phyloP scores from a whole-genome alignment of 1,140 invertebrate genomes.

The Ectropis grisescens region DNA sequence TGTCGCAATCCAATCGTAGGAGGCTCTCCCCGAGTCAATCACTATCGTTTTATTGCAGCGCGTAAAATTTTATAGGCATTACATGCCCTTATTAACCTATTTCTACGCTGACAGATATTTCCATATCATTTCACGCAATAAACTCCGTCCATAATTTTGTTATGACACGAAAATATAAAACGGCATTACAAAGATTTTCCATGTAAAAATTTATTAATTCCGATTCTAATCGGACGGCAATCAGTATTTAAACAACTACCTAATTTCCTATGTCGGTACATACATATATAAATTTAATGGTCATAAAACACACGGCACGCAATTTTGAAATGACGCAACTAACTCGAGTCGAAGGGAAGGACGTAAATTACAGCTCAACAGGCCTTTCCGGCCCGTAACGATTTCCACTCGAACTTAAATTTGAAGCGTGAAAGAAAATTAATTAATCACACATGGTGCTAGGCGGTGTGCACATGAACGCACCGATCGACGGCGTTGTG shows the following conservation, averaged over 20 bases:
- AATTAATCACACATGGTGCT: conserved; percentile 60
- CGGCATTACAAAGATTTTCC: no score
- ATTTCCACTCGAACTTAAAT: conserved; percentile 58
- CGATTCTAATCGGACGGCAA: conserved; percentile 41
- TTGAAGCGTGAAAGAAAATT: conserved; percentile 63
- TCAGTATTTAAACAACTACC: conserved; percentile 48
- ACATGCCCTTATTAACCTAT: no score
- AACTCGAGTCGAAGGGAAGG: conserved; percentile 38
- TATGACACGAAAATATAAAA: no score
- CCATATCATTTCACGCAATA: no score
- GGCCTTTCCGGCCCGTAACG: conserved; percentile 59
- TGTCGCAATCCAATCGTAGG: no score
- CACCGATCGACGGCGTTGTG: no score
- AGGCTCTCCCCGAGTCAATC: no score
- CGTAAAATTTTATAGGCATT: no score
- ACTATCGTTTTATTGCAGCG: no score
- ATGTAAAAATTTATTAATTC: conserved; percentile 18
- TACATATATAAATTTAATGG: conserved; percentile 60
- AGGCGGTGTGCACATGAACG: no score
- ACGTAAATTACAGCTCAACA: conserved; percentile 57
- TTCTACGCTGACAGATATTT: no score
- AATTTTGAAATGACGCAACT: conserved; percentile 53
- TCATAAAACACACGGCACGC: conserved; percentile 54
- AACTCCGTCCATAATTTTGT: conserved; percentile 1
- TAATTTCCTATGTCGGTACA: conserved; percentile 45